Conservation (phyloP, 1,140 invertebrate genomes). For the Ganaspis sp. region DNA sequence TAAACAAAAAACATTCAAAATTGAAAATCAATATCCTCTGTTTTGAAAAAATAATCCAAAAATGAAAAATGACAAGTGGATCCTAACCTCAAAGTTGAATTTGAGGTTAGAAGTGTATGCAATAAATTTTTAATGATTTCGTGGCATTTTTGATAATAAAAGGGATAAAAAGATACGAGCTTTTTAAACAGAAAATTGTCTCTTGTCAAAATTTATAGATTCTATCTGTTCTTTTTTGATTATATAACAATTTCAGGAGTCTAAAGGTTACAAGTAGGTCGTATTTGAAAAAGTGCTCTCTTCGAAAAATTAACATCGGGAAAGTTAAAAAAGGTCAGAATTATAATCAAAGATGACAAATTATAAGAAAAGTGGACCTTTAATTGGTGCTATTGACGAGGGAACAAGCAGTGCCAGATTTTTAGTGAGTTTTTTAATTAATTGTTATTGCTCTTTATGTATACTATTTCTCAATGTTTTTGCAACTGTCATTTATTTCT, state of each 20-base stretch:
- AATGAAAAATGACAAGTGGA: too few relatives aligned
- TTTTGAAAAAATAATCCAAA: too few relatives aligned
- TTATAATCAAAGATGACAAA: conserved; percentile 58
- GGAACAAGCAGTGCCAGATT: conserved; percentile 96
- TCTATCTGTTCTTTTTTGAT: background rate
- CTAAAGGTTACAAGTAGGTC: conserved; percentile 18
- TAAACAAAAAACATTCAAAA: too few relatives aligned
- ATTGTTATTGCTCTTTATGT: conserved; percentile 4
- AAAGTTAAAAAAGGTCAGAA: background rate
- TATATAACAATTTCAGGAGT: background rate
- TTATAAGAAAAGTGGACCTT: conserved; percentile 66
- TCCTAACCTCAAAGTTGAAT: too few relatives aligned
- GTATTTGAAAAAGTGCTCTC: background rate
- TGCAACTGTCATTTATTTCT: background rate
- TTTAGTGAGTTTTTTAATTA: conserved; percentile 79
- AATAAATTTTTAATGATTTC: too few relatives aligned
- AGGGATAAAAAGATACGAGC: too few relatives aligned
- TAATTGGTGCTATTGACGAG: conserved; percentile 93
- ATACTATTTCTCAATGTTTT: background rate
- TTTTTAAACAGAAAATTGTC: too few relatives aligned
- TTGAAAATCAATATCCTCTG: too few relatives aligned
- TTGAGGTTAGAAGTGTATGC: too few relatives aligned
- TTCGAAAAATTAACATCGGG: too few relatives aligned
- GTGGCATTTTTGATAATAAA: too few relatives aligned
- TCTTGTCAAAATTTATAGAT: too few relatives aligned